Percentiles rank a stretch among this genome's conserved stretches.
These are phyloP conservation scores for Buceros bicornis DNA, from an alignment of 2,797 vertebrate genomes.

Conservation along the genomic window DNA sequence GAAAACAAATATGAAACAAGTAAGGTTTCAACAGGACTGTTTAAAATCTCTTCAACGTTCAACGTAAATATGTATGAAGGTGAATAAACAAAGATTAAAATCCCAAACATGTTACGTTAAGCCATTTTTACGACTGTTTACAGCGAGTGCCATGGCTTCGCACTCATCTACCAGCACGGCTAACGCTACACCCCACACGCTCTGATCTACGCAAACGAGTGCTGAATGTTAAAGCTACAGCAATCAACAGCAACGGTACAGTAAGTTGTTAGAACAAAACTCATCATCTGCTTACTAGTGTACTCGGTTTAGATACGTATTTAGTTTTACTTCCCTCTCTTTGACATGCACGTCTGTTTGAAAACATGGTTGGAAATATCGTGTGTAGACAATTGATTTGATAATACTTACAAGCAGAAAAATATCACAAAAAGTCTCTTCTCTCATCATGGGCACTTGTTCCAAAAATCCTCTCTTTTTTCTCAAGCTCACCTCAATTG, in stretches of 20 bases:
- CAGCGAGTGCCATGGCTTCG: slow-evolving; percentile 29
- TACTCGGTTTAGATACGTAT: slow-evolving; percentile 77
- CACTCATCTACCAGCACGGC: slow-evolving; percentile 42
- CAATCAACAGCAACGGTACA: slow-evolving; percentile 78
- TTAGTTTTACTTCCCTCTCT: slow-evolving; percentile 77
- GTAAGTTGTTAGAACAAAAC: slow-evolving; percentile 76
- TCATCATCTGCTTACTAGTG: slow-evolving; percentile 75
- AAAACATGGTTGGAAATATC: slow-evolving; percentile 85
- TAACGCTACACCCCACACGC: slow-evolving; percentile 33
- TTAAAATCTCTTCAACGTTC: slow-evolving; percentile 70
- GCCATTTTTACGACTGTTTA: slow-evolving; percentile 49
- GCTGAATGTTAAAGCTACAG: slow-evolving; percentile 78
- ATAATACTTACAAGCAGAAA: slow-evolving; percentile 98
- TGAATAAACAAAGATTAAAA: slow-evolving; percentile 75
- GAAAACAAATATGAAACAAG: slow-evolving; percentile 75
- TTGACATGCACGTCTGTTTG: slow-evolving; percentile 86
- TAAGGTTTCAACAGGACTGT: slow-evolving; percentile 73
- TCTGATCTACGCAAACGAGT: slow-evolving; percentile 63
- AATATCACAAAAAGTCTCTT: slow-evolving; percentile 94
- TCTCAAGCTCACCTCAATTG: slow-evolving; percentile 94
- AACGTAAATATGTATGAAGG: slow-evolving; percentile 72
- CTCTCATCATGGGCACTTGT: slow-evolving; percentile 94
- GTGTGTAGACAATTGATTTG: slow-evolving; percentile 86
- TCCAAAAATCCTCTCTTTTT: slow-evolving; percentile 97
- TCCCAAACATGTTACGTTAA: slow-evolving; percentile 46